Evolutionary conservation across 2,888 invertebrate genomes (phyloP).

Genomic region (Tetragonula carbonaria): DNA sequence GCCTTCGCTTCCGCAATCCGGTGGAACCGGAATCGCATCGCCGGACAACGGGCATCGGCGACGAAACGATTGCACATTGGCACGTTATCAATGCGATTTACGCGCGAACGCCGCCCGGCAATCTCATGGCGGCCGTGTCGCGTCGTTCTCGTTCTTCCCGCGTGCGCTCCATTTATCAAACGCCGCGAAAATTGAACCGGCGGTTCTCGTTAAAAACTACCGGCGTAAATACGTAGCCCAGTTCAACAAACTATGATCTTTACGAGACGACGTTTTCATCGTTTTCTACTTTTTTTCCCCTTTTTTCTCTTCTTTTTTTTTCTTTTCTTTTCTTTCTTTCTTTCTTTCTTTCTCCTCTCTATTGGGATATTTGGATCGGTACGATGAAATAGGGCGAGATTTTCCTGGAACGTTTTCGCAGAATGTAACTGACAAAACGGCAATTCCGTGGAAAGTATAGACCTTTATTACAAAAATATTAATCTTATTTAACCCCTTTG

Average conservation of each 20-base stretch:
- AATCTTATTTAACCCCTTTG: background rate
- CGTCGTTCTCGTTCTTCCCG: constrained; percentile 52
- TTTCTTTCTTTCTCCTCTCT: too few species aligned
- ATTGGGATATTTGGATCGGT: background rate
- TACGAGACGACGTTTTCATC: background rate
- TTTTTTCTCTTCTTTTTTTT: too few species aligned
- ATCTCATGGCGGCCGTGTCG: constrained; percentile 23
- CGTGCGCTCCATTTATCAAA: constrained; percentile 60
- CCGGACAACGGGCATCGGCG: constrained; percentile 21
- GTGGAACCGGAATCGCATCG: constrained; percentile 25
- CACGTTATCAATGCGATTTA: constrained; percentile 66
- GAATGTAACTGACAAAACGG: background rate
- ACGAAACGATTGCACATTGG: constrained; percentile 54
- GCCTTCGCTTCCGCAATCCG: constrained; percentile 50
- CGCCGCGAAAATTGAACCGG: constrained; percentile 47
- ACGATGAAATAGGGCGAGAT: too few species aligned
- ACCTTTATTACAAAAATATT: background rate
- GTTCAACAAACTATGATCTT: constrained; percentile 12
- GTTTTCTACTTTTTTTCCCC: background rate
- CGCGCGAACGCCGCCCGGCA: constrained; percentile 35
- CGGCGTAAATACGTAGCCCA: constrained; percentile 4
- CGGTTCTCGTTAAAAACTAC: constrained; percentile 40
- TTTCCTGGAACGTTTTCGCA: background rate
- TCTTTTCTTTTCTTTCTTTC: too few species aligned
- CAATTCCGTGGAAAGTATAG: background rate